phyloP scores from a whole-genome alignment of 2,113 vertebrate species.

The Neoarius graeffei region DNA sequence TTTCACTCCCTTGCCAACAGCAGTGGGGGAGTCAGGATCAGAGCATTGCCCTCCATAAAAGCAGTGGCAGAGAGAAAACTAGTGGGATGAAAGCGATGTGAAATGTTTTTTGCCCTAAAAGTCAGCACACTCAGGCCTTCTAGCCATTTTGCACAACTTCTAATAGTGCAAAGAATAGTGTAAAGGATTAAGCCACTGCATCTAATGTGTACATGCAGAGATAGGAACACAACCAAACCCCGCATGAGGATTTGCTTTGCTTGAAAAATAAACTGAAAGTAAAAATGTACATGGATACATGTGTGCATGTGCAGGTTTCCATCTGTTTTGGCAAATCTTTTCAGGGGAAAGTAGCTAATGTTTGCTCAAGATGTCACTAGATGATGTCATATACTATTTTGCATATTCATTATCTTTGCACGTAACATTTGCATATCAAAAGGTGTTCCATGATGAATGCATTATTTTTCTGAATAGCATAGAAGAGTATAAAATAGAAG shows the following conservation, averaged over 20 bases:
- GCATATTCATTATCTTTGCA: background rate
- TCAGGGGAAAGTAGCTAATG: background rate
- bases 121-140: conserved; percentile 18
- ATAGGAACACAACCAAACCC: background rate
- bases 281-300: background rate
- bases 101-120: conserved; percentile 15
- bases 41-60: background rate
- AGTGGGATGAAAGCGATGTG: conserved; percentile 25
- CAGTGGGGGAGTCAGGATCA: conserved; percentile 2
- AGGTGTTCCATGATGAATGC: background rate
- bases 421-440: background rate
- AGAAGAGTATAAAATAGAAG: too few relatives aligned
- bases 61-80: background rate
- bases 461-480: background rate
- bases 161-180: background rate
- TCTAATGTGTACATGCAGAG: background rate
- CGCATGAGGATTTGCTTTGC: background rate
- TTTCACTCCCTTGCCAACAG: conserved; percentile 8
- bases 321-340: background rate
- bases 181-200: background rate
- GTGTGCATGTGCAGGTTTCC: background rate
- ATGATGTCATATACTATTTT: background rate
- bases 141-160: background rate
- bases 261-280: background rate
- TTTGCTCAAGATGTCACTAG: background rate